A percentile compares a stretch with the other conserved stretches of the same genome.
These are phyloP conservation scores for Pocillopora meandrina DNA, from an alignment of 92 coral and sea anemone species.

Conservation along the genomic window DNA sequence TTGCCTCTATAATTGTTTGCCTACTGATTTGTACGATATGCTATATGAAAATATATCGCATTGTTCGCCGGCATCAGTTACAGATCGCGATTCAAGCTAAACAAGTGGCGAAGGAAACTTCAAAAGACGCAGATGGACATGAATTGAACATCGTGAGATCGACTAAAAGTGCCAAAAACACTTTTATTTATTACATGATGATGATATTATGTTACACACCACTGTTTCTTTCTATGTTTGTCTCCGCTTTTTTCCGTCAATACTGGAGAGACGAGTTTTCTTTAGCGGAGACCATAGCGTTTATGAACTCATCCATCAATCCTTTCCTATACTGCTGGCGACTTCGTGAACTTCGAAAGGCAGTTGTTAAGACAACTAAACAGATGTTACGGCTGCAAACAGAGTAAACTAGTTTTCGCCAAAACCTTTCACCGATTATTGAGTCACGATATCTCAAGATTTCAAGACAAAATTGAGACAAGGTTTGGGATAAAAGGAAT, in stretches of 20 bases:
- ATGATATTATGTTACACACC: conserved; percentile 13
- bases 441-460: too few relatives aligned
- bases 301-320: conserved; percentile 31
- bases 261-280: neutral
- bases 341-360: conserved; percentile 8
- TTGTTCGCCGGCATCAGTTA: neutral
- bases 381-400: neutral
- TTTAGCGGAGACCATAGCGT: neutral
- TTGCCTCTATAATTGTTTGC: neutral
- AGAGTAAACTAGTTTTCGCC: neutral
- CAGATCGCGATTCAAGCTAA: neutral
- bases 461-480: too few relatives aligned
- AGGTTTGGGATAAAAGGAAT: too few relatives aligned
- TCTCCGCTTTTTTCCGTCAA: neutral
- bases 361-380: neutral
- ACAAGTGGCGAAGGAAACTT: neutral
- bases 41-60: neutral
- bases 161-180: neutral
- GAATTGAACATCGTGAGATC: neutral
- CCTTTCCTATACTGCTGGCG: conserved; percentile 27
- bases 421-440: neutral
- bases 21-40: neutral
- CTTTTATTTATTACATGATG: neutral
- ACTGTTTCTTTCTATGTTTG: neutral
- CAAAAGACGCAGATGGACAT: neutral